Evolutionary conservation across 2,888 invertebrate genomes (phyloP).

Genomic region (Andrena bicolor): DNA sequence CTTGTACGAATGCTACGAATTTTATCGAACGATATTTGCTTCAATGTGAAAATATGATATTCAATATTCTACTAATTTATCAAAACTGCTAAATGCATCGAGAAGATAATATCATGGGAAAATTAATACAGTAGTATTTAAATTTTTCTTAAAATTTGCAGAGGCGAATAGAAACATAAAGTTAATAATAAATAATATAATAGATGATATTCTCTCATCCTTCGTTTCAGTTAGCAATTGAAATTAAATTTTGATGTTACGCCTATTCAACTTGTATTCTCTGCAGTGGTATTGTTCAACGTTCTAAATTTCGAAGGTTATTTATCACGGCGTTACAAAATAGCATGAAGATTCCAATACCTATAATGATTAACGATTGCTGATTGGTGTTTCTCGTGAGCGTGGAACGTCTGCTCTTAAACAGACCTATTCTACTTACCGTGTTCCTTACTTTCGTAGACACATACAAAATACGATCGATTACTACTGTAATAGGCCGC

Average conservation of each 20-base stretch:
- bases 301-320: not conserved
- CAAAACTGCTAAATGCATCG: too few species aligned
- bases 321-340: not conserved
- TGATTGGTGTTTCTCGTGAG: not conserved
- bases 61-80: too few species aligned
- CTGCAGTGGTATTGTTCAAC: not conserved
- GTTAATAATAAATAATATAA: too few species aligned
- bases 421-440: conserved; percentile 13
- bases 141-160: too few species aligned
- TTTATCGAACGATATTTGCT: too few species aligned
- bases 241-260: not conserved
- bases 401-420: not conserved
- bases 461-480: not conserved
- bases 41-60: too few species aligned
- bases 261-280: not conserved
- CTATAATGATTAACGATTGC: not conserved
- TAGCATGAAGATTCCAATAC: not conserved
- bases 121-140: too few species aligned
- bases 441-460: not conserved
- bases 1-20: not conserved
- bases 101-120: too few species aligned
- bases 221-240: not conserved
- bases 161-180: too few species aligned
- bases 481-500: conserved; percentile 5
- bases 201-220: not conserved